Conservation (phyloP, 2,797 vertebrate genomes). For the Garrulus glandarius region DNA sequence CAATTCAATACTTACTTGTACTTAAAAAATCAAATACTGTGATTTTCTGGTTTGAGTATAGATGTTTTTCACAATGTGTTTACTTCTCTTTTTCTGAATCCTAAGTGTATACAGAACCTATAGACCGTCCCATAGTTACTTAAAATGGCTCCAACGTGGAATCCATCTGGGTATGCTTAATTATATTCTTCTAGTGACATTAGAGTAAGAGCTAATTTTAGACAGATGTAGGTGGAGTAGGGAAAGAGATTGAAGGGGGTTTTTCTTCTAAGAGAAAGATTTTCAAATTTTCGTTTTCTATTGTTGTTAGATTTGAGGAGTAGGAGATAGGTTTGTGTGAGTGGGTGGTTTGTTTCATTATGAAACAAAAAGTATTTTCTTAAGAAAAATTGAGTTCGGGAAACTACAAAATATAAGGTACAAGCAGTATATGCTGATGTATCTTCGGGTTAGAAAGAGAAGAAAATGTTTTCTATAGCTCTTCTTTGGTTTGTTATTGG, state of each 20-base stretch:
- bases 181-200: conserved; percentile 10
- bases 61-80: background rate
- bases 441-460: background rate
- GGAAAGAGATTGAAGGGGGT: background rate
- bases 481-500: background rate
- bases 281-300: background rate
- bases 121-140: background rate
- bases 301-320: background rate
- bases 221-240: background rate
- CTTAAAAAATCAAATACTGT: background rate
- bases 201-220: conserved; percentile 11
- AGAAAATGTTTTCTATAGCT: background rate
- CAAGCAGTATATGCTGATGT: background rate
- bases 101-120: background rate
- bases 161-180: background rate
- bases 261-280: background rate
- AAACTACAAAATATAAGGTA: background rate
- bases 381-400: background rate
- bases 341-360: background rate
- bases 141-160: background rate
- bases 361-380: background rate
- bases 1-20: background rate
- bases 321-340: background rate
- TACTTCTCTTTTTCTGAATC: background rate
- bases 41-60: background rate